Percentiles rank a stretch among this genome's conserved stretches.
These are phyloP conservation scores for Paedocypris micromegethes DNA, from an alignment of 2,797 vertebrate genomes.

Conservation along the genomic window DNA sequence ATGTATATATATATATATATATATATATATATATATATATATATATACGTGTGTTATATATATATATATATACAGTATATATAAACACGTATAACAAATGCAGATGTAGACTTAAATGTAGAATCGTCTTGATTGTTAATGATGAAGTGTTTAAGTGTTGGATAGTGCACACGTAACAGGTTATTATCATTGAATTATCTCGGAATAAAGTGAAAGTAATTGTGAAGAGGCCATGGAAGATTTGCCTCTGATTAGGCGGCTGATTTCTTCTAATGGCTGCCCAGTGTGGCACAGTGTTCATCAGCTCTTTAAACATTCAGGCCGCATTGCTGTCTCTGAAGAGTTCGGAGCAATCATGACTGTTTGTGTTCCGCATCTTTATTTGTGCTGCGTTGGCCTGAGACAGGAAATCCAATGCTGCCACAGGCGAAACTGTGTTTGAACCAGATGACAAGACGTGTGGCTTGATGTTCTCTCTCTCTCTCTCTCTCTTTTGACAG, in stretches of 20 bases:
- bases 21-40: too few relatives aligned
- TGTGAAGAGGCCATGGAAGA: conserved; percentile 23
- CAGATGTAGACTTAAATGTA: too few relatives aligned
- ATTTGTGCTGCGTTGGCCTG: conserved; percentile 19
- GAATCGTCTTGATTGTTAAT: too few relatives aligned
- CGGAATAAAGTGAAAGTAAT: conserved; percentile 7
- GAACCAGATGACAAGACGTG: conserved; percentile 36
- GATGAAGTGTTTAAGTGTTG: too few relatives aligned
- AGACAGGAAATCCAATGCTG: conserved; percentile 17
- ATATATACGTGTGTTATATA: too few relatives aligned
- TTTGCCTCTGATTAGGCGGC: conserved; percentile 39
- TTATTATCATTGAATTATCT: too few relatives aligned
- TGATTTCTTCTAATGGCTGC: conserved; percentile 40
- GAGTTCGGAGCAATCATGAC: conserved; percentile 24
- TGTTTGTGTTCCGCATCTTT: conserved; percentile 32
- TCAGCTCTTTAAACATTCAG: conserved; percentile 31
- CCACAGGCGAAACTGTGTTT: conserved; percentile 10
- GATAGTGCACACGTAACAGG: too few relatives aligned
- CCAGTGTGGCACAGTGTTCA: conserved; percentile 22
- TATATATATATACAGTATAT: too few relatives aligned
- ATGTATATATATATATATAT: too few relatives aligned
- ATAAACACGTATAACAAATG: too few relatives aligned
- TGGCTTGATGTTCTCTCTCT: not conserved
- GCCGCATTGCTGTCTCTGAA: conserved; percentile 10
- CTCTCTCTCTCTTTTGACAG: conserved; percentile 53